These are phyloP conservation scores for Oxycera nigricornis DNA, from an alignment of 2,888 invertebrate species.

Conservation along the genomic window DNA sequence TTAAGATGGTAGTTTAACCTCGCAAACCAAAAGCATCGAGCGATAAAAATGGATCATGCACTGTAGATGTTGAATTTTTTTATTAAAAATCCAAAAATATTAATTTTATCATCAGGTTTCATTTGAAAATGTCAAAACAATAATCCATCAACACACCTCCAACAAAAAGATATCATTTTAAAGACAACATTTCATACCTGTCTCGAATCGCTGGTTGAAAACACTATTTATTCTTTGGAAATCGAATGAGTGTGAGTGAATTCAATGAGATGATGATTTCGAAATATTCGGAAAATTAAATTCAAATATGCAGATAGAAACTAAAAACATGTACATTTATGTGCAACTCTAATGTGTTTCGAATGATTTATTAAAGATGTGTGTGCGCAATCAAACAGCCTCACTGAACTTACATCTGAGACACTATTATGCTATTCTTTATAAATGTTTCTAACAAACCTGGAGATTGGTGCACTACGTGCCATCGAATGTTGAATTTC, in stretches of 20 bases:
- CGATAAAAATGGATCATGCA: too few relatives aligned
- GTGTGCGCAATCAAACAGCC: slow-evolving; percentile 13
- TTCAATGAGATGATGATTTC: slow-evolving; percentile 31
- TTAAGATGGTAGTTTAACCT: too few relatives aligned
- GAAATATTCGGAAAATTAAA: slow-evolving; percentile 16
- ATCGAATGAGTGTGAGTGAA: slow-evolving; percentile 35
- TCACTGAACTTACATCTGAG: slow-evolving; percentile 13
- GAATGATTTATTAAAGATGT: not conserved
- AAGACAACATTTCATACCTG: not conserved
- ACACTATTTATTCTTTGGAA: not conserved
- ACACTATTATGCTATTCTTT: not conserved
- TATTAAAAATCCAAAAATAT: too few relatives aligned
- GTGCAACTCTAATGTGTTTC: not conserved
- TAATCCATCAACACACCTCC: too few relatives aligned
- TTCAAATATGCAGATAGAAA: not conserved
- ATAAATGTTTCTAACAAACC: too few relatives aligned
- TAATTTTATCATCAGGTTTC: too few relatives aligned
- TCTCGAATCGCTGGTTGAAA: not conserved
- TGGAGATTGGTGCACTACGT: slow-evolving; percentile 59
- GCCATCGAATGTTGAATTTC: slow-evolving; percentile 64
- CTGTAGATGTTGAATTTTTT: too few relatives aligned
- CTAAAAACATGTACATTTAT: not conserved
- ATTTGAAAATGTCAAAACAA: too few relatives aligned
- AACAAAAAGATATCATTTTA: too few relatives aligned
- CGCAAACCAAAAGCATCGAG: too few relatives aligned